phyloP scores from a whole-genome alignment of 2,113 vertebrate species.

The Amphiprion ocellaris region DNA sequence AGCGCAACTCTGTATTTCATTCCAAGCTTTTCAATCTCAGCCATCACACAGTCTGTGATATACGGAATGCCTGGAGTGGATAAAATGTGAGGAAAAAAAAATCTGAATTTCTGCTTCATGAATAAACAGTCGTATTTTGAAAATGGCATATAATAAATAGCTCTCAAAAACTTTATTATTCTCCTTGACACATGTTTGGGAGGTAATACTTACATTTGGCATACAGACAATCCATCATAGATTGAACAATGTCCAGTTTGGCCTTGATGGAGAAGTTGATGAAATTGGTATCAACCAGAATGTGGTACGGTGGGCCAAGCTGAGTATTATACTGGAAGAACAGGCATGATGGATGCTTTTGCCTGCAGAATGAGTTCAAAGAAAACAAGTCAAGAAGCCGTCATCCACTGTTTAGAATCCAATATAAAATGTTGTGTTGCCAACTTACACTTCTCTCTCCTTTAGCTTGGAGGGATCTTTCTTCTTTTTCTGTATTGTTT shows the following conservation, averaged over 20 bases:
- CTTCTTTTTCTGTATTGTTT: slow-evolving; percentile 89
- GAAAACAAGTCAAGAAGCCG: slow-evolving; percentile 17
- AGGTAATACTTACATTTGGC: slow-evolving; percentile 92
- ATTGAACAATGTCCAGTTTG: slow-evolving; percentile 96
- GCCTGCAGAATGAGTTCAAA: slow-evolving; percentile 77
- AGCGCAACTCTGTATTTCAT: slow-evolving; percentile 97
- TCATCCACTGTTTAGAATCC: neutral
- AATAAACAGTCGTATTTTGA: neutral
- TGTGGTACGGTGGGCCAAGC: slow-evolving; percentile 95
- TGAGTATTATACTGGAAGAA: slow-evolving; percentile 99
- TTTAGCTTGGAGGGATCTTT: slow-evolving; percentile 92
- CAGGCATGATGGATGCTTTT: slow-evolving; percentile 94
- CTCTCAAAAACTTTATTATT: neutral
- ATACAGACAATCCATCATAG: slow-evolving; percentile 99
- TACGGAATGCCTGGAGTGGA: slow-evolving; percentile 91
- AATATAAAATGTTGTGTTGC: neutral
- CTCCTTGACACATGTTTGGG: neutral
- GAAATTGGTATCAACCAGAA: slow-evolving; percentile 97
- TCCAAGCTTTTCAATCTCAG: slow-evolving; percentile 97
- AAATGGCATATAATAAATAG: neutral
- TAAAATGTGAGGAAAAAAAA: neutral
- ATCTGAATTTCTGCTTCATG: neutral
- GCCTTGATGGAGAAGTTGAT: slow-evolving; percentile 99
- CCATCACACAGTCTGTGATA: slow-evolving; percentile 99
- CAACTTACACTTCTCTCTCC: slow-evolving; percentile 92